These are phyloP conservation scores for Dolichopus griseipennis DNA, from an alignment of 2,888 invertebrate genomes.

Conservation along the genomic window DNA sequence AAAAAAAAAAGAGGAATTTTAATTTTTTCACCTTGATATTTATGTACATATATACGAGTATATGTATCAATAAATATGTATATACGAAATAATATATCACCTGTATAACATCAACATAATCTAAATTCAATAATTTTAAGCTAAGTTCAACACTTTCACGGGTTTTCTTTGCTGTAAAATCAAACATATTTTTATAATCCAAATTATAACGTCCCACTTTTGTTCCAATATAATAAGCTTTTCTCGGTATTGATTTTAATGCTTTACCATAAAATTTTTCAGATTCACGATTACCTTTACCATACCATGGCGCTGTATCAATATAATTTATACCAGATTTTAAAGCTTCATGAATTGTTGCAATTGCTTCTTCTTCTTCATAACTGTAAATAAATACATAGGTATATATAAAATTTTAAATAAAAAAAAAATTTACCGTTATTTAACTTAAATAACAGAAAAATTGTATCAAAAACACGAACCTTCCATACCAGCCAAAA, in stretches of 20 bases:
- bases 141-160: slow-evolving; percentile 67
- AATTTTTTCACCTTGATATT: neutral
- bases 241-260: slow-evolving; percentile 65
- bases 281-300: slow-evolving; percentile 62
- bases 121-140: slow-evolving; percentile 59
- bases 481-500: slow-evolving; percentile 63
- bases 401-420: neutral
- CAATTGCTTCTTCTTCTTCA: slow-evolving; percentile 57
- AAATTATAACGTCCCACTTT: slow-evolving; percentile 81
- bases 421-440: too few relatives aligned
- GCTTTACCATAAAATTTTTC: slow-evolving; percentile 78
- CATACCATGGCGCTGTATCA: slow-evolving; percentile 90
- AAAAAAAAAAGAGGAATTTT: neutral
- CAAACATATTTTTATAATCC: slow-evolving; percentile 66
- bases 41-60: too few relatives aligned
- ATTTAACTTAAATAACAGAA: too few relatives aligned
- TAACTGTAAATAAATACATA: slow-evolving; percentile 40
- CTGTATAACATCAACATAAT: slow-evolving; percentile 84
- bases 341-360: slow-evolving; percentile 61
- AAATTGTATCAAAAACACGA: slow-evolving; percentile 25
- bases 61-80: too few relatives aligned
- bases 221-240: slow-evolving; percentile 80
- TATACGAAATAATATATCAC: too few relatives aligned
- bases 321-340: slow-evolving; percentile 80
- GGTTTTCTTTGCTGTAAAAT: slow-evolving; percentile 71